phyloP scores from a whole-genome alignment of 2,113 vertebrate species.

The Morone saxatilis region DNA sequence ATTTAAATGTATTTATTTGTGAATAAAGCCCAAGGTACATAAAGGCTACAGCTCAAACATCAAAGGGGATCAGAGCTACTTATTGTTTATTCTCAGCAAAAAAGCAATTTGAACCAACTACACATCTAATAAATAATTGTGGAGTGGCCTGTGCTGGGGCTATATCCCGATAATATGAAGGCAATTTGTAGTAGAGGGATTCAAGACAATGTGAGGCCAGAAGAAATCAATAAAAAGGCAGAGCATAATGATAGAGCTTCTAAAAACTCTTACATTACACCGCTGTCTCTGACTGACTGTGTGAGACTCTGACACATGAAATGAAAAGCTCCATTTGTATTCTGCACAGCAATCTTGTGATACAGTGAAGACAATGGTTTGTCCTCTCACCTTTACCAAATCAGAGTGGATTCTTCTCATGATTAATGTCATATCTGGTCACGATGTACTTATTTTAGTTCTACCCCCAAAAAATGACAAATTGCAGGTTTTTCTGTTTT shows the following conservation, averaged over 20 bases:
- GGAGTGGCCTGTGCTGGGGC: conserved; percentile 44
- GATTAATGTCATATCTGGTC: conserved; percentile 60
- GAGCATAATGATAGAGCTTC: conserved; percentile 71
- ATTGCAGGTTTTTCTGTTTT: conserved; percentile 40
- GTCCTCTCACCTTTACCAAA: conserved; percentile 62
- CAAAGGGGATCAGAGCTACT: conserved; percentile 42
- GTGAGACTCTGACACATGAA: conserved; percentile 57
- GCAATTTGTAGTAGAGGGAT: conserved; percentile 69
- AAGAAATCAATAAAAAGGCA: conserved; percentile 74
- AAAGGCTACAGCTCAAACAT: conserved; percentile 44
- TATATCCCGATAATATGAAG: conserved; percentile 66
- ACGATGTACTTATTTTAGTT: conserved; percentile 57
- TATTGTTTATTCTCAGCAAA: conserved; percentile 60
- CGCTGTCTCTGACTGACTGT: conserved; percentile 50
- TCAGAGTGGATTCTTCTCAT: conserved; percentile 46
- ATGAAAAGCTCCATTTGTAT: conserved; percentile 69
- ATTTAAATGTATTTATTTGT: conserved; percentile 31
- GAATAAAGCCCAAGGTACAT: conserved; percentile 21
- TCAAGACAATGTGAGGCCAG: conserved; percentile 60
- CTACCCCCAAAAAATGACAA: conserved; percentile 49
- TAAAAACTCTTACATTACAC: conserved; percentile 66
- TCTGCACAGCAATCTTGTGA: conserved; percentile 12
- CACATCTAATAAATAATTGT: conserved; percentile 67
- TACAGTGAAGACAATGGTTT: conserved; percentile 43
- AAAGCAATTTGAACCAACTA: conserved; percentile 63